A percentile compares a stretch with the other conserved stretches of the same genome.
Conservation (phyloP, 2,797 vertebrate species). For the Anableps anableps region DNA sequence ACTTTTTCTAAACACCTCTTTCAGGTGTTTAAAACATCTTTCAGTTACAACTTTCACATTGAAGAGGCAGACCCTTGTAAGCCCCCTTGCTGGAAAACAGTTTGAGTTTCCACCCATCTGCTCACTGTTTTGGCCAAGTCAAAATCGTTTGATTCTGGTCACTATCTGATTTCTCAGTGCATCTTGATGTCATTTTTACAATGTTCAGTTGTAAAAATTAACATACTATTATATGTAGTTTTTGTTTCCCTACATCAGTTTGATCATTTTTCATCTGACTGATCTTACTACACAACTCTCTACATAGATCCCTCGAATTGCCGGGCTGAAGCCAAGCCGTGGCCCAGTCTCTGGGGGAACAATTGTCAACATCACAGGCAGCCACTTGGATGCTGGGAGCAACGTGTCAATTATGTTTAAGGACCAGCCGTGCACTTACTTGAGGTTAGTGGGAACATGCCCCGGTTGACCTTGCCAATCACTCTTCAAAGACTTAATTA, state of each 20-base stretch:
- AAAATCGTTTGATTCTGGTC: too few species aligned
- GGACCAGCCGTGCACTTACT: constrained; percentile 91
- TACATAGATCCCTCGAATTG: constrained; percentile 87
- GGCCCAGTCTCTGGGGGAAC: constrained; percentile 96
- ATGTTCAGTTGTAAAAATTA: too few species aligned
- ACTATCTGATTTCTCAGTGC: too few species aligned
- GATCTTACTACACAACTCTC: constrained; percentile 15
- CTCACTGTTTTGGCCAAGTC: too few species aligned
- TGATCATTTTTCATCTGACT: constrained; percentile 2
- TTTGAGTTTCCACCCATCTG: too few species aligned
- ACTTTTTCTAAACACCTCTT: too few species aligned
- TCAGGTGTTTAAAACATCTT: too few species aligned
- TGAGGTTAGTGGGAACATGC: constrained; percentile 83
- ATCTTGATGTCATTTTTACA: background rate
- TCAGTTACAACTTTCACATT: too few species aligned
- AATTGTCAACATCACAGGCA: constrained; percentile 94
- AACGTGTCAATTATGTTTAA: constrained; percentile 94
- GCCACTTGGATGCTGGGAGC: constrained; percentile 95
- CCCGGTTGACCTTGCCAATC: constrained; percentile 35
- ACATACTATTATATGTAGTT: background rate
- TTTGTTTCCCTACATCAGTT: background rate
- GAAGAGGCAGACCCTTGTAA: too few species aligned
- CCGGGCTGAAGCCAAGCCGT: constrained; percentile 86
- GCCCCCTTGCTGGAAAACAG: too few species aligned
- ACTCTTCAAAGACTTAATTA: constrained; percentile 48